Evolutionary conservation across 2,888 invertebrate genomes (phyloP).

Genomic region (Archips xylosteana): DNA sequence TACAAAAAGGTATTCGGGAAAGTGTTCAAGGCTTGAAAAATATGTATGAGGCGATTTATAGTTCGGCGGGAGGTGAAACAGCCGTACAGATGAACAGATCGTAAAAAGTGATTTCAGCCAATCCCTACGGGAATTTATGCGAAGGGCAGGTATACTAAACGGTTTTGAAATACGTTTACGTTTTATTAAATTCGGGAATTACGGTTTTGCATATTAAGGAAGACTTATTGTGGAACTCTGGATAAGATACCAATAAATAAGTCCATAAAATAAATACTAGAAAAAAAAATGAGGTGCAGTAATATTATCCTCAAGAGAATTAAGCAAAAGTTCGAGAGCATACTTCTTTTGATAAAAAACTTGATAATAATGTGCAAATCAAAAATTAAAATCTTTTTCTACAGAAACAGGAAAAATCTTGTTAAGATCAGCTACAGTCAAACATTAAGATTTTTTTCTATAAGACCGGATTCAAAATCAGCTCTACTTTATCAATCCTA

Average conservation of each 20-base stretch:
- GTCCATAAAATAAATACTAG: background rate
- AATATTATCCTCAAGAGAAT: no score
- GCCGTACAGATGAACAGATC: constrained; percentile 38
- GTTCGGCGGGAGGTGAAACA: constrained; percentile 14
- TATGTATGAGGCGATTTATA: constrained; percentile 36
- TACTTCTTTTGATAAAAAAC: no score
- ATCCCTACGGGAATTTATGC: constrained; percentile 28
- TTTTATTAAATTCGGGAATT: constrained; percentile 19
- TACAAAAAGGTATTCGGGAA: constrained; percentile 17
- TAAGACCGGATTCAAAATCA: no score
- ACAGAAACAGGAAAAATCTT: no score
- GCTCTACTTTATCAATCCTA: no score
- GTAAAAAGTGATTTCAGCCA: constrained; percentile 35
- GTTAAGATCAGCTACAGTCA: no score
- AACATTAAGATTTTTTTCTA: no score
- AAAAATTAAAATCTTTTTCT: no score
- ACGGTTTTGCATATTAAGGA: constrained; percentile 3
- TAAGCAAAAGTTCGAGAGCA: no score
- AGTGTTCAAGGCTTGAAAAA: constrained; percentile 8
- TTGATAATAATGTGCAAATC: no score
- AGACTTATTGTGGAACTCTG: background rate
- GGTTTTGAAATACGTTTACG: constrained; percentile 19
- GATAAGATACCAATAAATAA: background rate
- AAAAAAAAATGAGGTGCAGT: no score
- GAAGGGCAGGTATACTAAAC: constrained; percentile 21